Conservation (phyloP, 2,113 vertebrate genomes). For the Rhinichthys klamathensis region DNA sequence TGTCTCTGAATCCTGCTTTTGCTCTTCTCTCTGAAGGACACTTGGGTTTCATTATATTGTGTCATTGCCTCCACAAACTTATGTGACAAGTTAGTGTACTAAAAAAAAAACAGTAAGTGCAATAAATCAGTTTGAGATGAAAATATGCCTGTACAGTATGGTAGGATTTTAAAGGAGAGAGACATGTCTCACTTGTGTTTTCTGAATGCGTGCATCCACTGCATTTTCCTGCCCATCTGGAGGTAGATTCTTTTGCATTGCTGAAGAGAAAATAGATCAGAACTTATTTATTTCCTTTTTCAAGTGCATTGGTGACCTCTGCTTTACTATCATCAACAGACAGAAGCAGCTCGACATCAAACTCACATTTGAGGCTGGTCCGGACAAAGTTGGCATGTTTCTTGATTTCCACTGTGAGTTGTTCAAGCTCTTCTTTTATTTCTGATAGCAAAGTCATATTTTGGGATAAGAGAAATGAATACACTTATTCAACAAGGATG, state of each 20-base stretch:
- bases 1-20: slow-evolving; percentile 94
- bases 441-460: slow-evolving; percentile 69
- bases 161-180: background rate
- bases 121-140: background rate
- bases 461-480: background rate
- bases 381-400: slow-evolving; percentile 86
- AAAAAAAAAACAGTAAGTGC: slow-evolving; percentile 22
- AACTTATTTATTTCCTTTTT: background rate
- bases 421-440: slow-evolving; percentile 89
- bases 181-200: slow-evolving; percentile 84
- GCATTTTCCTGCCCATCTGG: slow-evolving; percentile 82
- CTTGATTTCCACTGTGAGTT: slow-evolving; percentile 90
- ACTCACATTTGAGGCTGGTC: slow-evolving; percentile 85
- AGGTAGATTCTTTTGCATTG: slow-evolving; percentile 85
- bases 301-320: background rate
- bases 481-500: background rate
- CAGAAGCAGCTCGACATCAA: background rate
- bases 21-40: slow-evolving; percentile 90
- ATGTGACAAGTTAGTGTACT: slow-evolving; percentile 89
- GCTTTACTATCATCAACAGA: background rate
- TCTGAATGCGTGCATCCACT: slow-evolving; percentile 90
- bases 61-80: slow-evolving; percentile 98
- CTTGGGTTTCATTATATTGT: slow-evolving; percentile 90
- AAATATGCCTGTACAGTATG: background rate
- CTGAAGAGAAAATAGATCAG: slow-evolving; percentile 65